Conservation (phyloP, 2,888 invertebrate genomes). For the Empis livida region DNA sequence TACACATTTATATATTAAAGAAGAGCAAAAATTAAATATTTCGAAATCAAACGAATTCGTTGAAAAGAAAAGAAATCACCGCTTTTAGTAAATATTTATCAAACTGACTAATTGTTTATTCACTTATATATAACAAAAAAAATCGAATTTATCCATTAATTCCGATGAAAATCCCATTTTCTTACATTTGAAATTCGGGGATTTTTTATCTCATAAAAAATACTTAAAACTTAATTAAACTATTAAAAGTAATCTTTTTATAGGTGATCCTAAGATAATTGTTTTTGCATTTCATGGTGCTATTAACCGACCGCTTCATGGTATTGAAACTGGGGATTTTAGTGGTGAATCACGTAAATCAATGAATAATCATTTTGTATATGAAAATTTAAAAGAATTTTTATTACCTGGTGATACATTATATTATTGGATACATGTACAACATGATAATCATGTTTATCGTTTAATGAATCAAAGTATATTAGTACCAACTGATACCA, state of each 20-base stretch:
- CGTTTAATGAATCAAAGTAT: not conserved
- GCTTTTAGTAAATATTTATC: too few relatives aligned
- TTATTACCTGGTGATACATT: conserved; percentile 44
- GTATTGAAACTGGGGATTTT: conserved; percentile 41
- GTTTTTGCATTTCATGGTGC: conserved; percentile 53
- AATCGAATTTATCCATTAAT: too few relatives aligned
- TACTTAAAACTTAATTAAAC: too few relatives aligned
- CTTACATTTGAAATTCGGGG: not conserved
- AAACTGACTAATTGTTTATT: too few relatives aligned
- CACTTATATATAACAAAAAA: too few relatives aligned
- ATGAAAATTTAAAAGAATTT: conserved; percentile 34
- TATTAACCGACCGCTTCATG: conserved; percentile 40
- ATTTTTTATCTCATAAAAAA: not conserved
- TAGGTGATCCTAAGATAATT: conserved; percentile 40
- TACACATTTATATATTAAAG: too few relatives aligned
- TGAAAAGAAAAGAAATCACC: too few relatives aligned
- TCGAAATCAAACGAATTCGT: too few relatives aligned
- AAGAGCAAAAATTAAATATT: too few relatives aligned
- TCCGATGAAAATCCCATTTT: too few relatives aligned
- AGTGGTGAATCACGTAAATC: conserved; percentile 37
- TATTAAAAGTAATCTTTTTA: not conserved
- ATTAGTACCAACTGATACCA: not conserved
- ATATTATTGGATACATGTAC: conserved; percentile 39
- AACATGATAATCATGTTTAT: not conserved
- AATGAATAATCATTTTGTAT: conserved; percentile 40